These are phyloP conservation scores for Euborellia annulipes DNA, from an alignment of 1,140 invertebrate species.

Conservation along the genomic window DNA sequence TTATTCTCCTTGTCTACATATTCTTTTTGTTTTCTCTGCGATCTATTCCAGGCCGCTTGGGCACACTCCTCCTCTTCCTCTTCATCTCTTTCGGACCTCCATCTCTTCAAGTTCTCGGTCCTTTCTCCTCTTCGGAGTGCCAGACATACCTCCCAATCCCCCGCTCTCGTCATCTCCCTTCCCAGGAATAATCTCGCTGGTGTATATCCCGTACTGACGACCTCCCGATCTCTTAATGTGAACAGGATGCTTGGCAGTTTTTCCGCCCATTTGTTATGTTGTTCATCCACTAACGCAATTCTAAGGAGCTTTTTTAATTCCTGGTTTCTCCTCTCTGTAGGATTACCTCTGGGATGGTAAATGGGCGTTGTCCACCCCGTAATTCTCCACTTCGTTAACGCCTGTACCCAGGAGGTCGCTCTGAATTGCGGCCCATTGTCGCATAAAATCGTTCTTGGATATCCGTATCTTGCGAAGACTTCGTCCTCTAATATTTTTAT, in stretches of 20 bases:
- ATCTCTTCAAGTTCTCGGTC: too few species aligned
- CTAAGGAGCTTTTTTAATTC: constrained; percentile 15
- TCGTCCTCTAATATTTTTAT: constrained; percentile 12
- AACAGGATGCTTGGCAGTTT: constrained; percentile 9
- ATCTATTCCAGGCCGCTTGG: too few species aligned
- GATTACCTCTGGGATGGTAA: constrained; percentile 21
- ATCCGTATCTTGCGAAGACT: constrained; percentile 18
- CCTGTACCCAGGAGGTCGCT: background rate
- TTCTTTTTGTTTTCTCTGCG: too few species aligned
- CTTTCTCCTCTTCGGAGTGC: too few species aligned
- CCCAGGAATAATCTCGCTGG: constrained; percentile 11
- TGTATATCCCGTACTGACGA: constrained; percentile 12
- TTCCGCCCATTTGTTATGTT: constrained; percentile 11
- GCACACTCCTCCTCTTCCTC: too few species aligned
- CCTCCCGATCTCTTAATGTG: constrained; percentile 8
- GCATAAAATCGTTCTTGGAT: constrained; percentile 12
- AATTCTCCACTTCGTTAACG: constrained; percentile 1
- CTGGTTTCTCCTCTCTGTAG: constrained; percentile 19
- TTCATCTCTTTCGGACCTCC: too few species aligned
- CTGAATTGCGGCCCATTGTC: constrained; percentile 20
- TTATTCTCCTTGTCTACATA: too few species aligned
- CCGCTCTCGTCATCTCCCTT: background rate
- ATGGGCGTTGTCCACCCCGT: constrained; percentile 13
- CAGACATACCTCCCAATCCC: too few species aligned
- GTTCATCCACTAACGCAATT: constrained; percentile 2